Base-by-base conservation (phyloP, 2,113 vertebrate species). In the Dipodomys ordii region DNA sequence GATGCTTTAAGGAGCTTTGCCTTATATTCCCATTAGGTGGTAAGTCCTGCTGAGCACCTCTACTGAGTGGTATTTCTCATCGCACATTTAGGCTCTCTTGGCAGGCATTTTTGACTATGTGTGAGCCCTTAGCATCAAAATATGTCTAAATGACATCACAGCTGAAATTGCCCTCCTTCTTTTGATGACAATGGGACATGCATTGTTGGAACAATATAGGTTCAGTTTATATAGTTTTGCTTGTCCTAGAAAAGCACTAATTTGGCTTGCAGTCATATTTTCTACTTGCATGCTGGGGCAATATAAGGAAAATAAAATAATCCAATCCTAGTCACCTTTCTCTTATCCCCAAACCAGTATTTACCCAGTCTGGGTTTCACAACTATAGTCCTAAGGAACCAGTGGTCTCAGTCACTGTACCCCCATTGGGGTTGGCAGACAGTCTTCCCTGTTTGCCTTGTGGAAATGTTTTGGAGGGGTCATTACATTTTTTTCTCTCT, bases 211-310 rank as follows among this genome's bases (percentile, higher is more conserved):
- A 97, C 95, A 97, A 96, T 90, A 94, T 74, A 95, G 92, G 93
- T 97, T 98, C 94, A 94, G 94, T 93, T 97, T 94, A 93, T 96
- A 81, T 93, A 77, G 92, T 97, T 97, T 97, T 94, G 96, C 96
- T 57, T 98, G 96, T 95, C 84, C 92, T 98, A 97, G 95, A 97
- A 97, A 97, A 97, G 94, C 46, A 67, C 97, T 96, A 97, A 90
- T 98, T 97, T 96, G 86, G 77, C 44, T 88, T 94, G 92, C 87
- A 98, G 81, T 96, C 96, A 81, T 95, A 92, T 76, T 91, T 96
- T 98, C 96, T 98, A 97, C 86, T 97, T 97, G 97, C 97, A 98
- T 98, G 97, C 96, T 97, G 95, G 3, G 27, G 90, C 93, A 94
- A 90, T 96, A 91, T 92, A 96, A 97, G 46, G 88, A 94, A 95